Percentiles rank a stretch among this genome's conserved stretches.
These are phyloP conservation scores for Lampropteryx suffumata DNA, from an alignment of 2,888 invertebrate genomes.

Conservation along the genomic window DNA sequence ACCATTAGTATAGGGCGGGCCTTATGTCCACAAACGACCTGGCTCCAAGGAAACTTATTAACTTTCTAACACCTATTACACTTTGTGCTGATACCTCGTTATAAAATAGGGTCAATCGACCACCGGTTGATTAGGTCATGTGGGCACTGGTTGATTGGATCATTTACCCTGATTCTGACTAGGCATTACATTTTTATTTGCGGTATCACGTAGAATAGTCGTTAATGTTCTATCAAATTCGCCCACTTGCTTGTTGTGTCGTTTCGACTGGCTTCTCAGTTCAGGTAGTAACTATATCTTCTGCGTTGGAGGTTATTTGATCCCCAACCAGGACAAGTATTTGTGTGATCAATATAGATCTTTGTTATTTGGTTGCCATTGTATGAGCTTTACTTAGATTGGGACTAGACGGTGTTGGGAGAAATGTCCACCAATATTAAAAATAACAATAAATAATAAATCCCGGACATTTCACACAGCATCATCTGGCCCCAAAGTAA, in stretches of 20 bases:
- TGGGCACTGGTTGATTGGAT: constrained; percentile 1
- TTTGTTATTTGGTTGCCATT: too few relatives aligned
- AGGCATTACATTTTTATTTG: constrained; percentile 14
- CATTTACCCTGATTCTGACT: background rate
- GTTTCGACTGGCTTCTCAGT: too few relatives aligned
- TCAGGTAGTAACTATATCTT: too few relatives aligned
- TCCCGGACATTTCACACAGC: too few relatives aligned
- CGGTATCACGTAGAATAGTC: constrained; percentile 3
- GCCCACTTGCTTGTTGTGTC: background rate
- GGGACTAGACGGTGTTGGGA: too few relatives aligned
- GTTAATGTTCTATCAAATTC: constrained; percentile 5
- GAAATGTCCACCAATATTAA: too few relatives aligned
- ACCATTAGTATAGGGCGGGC: background rate
- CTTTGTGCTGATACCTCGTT: constrained; percentile 11
- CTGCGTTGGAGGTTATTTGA: too few relatives aligned
- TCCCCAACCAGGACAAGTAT: too few relatives aligned
- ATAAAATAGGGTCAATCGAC: constrained; percentile 22
- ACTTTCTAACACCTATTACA: constrained; percentile 21
- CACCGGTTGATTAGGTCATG: constrained; percentile 13
- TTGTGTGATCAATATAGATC: too few relatives aligned
- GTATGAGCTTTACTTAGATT: too few relatives aligned
- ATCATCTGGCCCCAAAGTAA: too few relatives aligned
- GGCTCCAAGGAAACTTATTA: constrained; percentile 9
- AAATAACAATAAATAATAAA: too few relatives aligned
- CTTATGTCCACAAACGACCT: background rate